Base-by-base conservation (phyloP, 2,113 vertebrate species). In the Chlorocebus sabaeus region DNA sequence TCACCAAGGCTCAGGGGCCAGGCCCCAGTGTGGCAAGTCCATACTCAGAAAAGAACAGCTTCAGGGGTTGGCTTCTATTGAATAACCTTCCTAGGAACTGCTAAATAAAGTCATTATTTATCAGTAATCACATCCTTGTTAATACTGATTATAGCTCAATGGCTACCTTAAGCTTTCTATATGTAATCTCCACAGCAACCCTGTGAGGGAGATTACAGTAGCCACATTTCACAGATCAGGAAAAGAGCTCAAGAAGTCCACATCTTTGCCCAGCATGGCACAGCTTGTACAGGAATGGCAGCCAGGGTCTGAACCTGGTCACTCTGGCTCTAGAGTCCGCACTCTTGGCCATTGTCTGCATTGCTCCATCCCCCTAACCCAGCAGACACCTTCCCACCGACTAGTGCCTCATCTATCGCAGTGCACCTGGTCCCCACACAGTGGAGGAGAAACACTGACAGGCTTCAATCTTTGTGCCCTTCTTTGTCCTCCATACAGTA, bases 331-430 rank as follows among this genome's bases (percentile, higher is more conserved):
- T 11, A 22, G 68, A 55, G 50, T 32, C 43, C 16, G 1, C 0
- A 0, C 7, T 17, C 23, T 1, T 2, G 59, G 72, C 18, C 11
- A 27, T 16, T 55, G 38, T 23, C 40, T 25, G 8, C 57, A 1
- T 35, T 22, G 11, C 43, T 17, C 3, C n/a, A 3, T 30, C 18
- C 52, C 59, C 55, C 32, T 20, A 3, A 20, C 32, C 43, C 32
- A 73, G 78, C 0, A 0, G 52, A 6, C 4, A 6, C 82, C 85
- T 72, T 13, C 23, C 48, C 68, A 11, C 55, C 9, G 45, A 70
- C 81, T 12, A 82, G 57, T 20, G 78, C 27, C 40, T 23, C 55
- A 13, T 4, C 35, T 13, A 6, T 50, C 14, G n/a, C 40, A 10
- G 50, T 5, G 40, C 18, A 22, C 64, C 72, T 32, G 20, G 59